Conservation (phyloP, 2,888 invertebrate genomes). For the Siphlonurus alternatus region DNA sequence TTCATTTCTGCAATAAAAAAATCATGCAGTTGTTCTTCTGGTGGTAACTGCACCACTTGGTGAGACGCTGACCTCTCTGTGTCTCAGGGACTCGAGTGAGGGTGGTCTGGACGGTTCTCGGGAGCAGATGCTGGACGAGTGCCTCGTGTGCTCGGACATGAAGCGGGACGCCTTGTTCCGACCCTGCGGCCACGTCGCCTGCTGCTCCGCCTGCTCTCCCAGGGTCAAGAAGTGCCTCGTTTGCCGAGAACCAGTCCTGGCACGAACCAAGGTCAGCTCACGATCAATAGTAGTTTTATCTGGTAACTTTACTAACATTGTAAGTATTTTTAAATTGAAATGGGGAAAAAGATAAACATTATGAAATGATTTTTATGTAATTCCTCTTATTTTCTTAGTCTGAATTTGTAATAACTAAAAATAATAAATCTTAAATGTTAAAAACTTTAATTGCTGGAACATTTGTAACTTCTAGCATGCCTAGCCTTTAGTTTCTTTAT, state of each 20-base stretch:
- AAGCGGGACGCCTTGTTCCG: conserved; percentile 81
- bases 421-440: no score
- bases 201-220: conserved; percentile 76
- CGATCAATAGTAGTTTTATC: background rate
- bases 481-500: no score
- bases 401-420: no score
- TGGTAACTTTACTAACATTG: background rate
- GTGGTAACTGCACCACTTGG: no score
- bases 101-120: background rate
- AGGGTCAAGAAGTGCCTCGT: conserved; percentile 89
- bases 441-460: no score
- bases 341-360: no score
- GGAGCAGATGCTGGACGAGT: conserved; percentile 56
- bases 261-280: conserved; percentile 49
- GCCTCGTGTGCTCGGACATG: conserved; percentile 85
- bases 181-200: conserved; percentile 85
- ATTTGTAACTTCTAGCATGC: no score
- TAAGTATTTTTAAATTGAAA: background rate
- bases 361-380: no score
- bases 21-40: no score
- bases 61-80: no score
- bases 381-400: no score
- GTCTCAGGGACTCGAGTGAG: background rate
- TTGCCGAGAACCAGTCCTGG: conserved; percentile 69
- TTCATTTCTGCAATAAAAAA: no score